A percentile compares a stretch with the other conserved stretches of the same genome.
phyloP scores from a whole-genome alignment of 1,140 invertebrate species.

The Drosophila nannoptera region DNA sequence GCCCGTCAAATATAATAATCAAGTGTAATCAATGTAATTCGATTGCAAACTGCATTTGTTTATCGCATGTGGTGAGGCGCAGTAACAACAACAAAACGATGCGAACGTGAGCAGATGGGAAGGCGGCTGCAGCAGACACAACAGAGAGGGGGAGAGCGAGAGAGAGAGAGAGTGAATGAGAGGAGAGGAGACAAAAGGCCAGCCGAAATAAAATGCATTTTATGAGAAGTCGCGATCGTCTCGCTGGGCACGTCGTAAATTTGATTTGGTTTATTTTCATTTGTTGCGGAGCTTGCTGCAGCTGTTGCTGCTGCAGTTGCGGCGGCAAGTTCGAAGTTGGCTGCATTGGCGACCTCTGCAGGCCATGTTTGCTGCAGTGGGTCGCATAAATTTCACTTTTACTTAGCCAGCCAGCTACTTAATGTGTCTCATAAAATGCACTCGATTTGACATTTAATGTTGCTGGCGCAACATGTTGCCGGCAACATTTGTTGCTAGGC shows the following conservation, averaged over 20 bases:
- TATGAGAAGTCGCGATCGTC: constrained; percentile 45
- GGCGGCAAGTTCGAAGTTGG: constrained; percentile 46
- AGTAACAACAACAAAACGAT: not conserved
- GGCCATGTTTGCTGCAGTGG: constrained; percentile 39
- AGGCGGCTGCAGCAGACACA: not conserved
- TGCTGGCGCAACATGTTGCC: constrained; percentile 2
- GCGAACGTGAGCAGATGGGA: not conserved
- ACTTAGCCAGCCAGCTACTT: constrained; percentile 24
- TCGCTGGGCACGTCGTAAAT: constrained; percentile 63
- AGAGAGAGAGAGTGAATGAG: not conserved
- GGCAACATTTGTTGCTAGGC: constrained; percentile 9
- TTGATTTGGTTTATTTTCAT: constrained; percentile 70
- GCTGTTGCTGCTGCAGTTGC: constrained; percentile 23
- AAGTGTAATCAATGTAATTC: constrained; percentile 66
- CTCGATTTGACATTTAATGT: constrained; percentile 37
- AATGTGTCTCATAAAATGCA: constrained; percentile 18
- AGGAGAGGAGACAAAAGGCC: constrained; percentile 9
- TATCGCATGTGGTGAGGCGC: constrained; percentile 41
- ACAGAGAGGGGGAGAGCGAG: not conserved
- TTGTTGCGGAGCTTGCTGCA: constrained; percentile 57
- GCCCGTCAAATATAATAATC: constrained; percentile 61
- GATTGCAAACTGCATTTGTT: constrained; percentile 59
- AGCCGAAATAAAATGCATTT: constrained; percentile 40
- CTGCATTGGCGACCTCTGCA: constrained; percentile 30
- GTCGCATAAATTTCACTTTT: constrained; percentile 68